phyloP scores from a whole-genome alignment of 2,888 invertebrate genomes.

The Agrilus biguttatus region DNA sequence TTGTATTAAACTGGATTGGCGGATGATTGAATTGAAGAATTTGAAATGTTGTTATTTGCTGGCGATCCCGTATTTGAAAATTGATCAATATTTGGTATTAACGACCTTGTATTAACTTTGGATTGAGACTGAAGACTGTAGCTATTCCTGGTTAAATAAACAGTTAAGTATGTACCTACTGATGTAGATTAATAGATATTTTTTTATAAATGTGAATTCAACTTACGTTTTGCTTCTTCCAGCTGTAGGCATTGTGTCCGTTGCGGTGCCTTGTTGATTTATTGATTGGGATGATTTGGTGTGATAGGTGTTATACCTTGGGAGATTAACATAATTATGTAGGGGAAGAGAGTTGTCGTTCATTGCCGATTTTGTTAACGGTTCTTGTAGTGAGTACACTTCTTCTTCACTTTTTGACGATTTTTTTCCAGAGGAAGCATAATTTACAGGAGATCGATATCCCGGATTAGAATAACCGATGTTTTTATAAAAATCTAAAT shows the following conservation, averaged over 20 bases:
- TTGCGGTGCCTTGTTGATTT: slow-evolving; percentile 17
- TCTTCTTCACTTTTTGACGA: slow-evolving; percentile 10
- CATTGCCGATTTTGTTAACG: slow-evolving; percentile 12
- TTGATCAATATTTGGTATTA: neutral
- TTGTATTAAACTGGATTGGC: too few species aligned
- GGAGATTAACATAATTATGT: slow-evolving; percentile 26
- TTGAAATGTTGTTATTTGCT: too few species aligned
- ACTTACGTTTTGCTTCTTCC: slow-evolving; percentile 28
- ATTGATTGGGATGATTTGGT: slow-evolving; percentile 22
- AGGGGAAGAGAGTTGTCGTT: slow-evolving; percentile 20
- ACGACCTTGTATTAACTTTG: neutral
- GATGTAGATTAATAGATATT: too few species aligned
- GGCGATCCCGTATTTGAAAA: too few species aligned
- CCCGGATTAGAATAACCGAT: slow-evolving; percentile 10
- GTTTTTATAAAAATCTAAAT: slow-evolving; percentile 25
- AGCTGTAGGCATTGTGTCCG: slow-evolving; percentile 24
- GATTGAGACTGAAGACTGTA: slow-evolving; percentile 21
- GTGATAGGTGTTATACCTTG: slow-evolving; percentile 27
- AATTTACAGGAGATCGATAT: slow-evolving; percentile 10
- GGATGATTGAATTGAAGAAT: too few species aligned
- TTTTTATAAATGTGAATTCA: slow-evolving; percentile 1
- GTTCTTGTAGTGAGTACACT: slow-evolving; percentile 14
- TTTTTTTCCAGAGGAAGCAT: slow-evolving; percentile 14
- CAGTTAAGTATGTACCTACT: neutral
- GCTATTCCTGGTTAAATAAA: slow-evolving; percentile 12